Evolutionary conservation across 1,140 invertebrate genomes (phyloP).

Genomic region (Neodiprion lecontei): DNA sequence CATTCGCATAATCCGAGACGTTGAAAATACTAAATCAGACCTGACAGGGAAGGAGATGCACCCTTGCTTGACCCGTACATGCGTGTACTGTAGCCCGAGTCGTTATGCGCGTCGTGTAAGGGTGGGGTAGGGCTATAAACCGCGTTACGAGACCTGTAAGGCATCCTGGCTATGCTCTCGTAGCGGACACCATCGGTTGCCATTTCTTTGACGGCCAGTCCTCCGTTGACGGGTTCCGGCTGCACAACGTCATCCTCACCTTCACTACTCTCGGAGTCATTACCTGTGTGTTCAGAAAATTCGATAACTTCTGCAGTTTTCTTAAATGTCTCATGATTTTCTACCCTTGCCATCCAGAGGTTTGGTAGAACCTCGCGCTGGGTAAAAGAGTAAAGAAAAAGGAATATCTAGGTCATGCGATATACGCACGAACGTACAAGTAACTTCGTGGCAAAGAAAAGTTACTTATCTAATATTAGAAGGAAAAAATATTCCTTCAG

Average conservation of each 20-base stretch:
- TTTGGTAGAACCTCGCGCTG: too few species aligned
- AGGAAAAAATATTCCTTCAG: too few species aligned
- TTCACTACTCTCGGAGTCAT: conserved; percentile 52
- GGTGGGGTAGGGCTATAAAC: conserved; percentile 56
- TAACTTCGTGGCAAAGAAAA: too few species aligned
- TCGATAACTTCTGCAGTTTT: too few species aligned
- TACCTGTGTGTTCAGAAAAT: conserved; percentile 30
- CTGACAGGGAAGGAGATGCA: conserved; percentile 77
- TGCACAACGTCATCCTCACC: conserved; percentile 42
- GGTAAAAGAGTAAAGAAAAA: too few species aligned
- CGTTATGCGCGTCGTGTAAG: conserved; percentile 71
- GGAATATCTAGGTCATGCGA: too few species aligned
- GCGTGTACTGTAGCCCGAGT: conserved; percentile 80
- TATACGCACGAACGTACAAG: too few species aligned
- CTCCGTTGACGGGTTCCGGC: conserved; percentile 27
- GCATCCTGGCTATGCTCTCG: conserved; percentile 50
- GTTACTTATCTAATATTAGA: too few species aligned
- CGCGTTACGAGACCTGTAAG: conserved; percentile 55
- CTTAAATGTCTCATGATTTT: too few species aligned
- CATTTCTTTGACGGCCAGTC: conserved; percentile 35
- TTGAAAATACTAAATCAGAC: conserved; percentile 41
- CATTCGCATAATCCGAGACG: too few species aligned
- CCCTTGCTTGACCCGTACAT: conserved; percentile 80
- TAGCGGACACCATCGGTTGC: conserved; percentile 41
- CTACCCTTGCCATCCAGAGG: too few species aligned